These are phyloP conservation scores for Oenanthe oenanthe DNA, from an alignment of 2,113 vertebrate genomes.

Conservation along the genomic window DNA sequence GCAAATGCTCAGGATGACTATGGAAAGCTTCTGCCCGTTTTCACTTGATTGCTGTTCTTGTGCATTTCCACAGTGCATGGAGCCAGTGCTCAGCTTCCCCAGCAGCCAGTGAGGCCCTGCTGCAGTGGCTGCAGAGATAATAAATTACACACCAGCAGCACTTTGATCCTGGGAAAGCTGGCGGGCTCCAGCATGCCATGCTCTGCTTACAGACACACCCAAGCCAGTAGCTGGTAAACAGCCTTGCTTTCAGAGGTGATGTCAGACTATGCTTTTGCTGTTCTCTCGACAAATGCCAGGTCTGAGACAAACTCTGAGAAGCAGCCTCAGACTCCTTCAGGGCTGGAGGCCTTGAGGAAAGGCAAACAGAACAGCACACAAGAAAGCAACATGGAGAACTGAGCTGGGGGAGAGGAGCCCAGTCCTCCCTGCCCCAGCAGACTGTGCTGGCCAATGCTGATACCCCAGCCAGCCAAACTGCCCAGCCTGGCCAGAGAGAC, in stretches of 20 bases:
- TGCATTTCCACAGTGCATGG: not conserved
- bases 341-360: not conserved
- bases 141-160: constrained; percentile 18
- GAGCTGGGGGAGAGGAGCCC: not conserved
- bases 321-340: not conserved
- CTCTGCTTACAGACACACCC: not conserved
- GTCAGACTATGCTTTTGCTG: not conserved
- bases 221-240: not conserved
- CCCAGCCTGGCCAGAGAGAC: not conserved
- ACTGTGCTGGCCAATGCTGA: not conserved
- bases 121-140: constrained; percentile 45
- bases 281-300: constrained; percentile 14
- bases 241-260: constrained; percentile 6
- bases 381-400: not conserved
- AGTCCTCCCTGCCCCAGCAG: not conserved
- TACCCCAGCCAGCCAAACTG: not conserved
- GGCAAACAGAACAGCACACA: not conserved
- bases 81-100: not conserved
- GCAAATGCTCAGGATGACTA: not conserved
- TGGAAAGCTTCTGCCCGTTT: not conserved
- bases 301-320: not conserved
- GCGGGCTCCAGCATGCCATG: not conserved
- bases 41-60: not conserved
- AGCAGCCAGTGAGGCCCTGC: not conserved
- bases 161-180: not conserved